Base-by-base conservation (phyloP, 2,888 invertebrate genomes). In the Andrena fulva region DNA sequence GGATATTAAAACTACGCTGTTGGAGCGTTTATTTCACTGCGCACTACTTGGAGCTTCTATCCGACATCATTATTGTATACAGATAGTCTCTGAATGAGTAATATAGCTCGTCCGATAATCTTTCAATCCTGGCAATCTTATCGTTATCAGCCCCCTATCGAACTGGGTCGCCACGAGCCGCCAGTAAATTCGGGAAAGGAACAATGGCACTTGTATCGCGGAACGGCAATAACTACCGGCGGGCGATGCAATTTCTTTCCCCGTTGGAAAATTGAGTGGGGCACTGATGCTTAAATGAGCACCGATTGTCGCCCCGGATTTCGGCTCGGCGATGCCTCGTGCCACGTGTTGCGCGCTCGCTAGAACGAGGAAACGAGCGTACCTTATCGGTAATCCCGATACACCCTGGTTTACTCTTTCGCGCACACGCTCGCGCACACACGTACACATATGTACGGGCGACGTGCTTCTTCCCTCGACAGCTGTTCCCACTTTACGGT, bases 381-480 rank as follows among this genome's bases (percentile, higher is more conserved):
- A 77, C 84, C 85, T 84, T 84, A 85, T 87, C 80, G 71, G 84
- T 84, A 84, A 84, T 84, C 69, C 66, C 59, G 69, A 80, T 75
- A 59, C 52, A 42, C 63, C 72, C 71, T 10, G n/a, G 35, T 48
- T 48, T 48, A 10, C 48, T 63, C 56, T 29, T 71, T 48, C 33
- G 16, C 52, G 16, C 35, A 62, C 24, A n/a, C 29, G 4, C 60
- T 42, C 4, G 16, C 42, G 42, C 4, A 1, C 42, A 42, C 56
- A 56, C 56, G 10, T 10, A 4, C 48, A 66, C 66, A 42, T 16
- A 16, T 8, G 50, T 27, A 76, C 62, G 31, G 78, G n/a, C 56
- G 20, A 48, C 69, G 64, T 52, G 70, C 77, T 29, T 60, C 64
- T 77, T 75, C 68, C 33, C 16, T 33, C 60, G 68, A 24, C 74